phyloP scores from a whole-genome alignment of 30 jellyfish, hydroid and myxozoan genomes.

The Clytia hemisphaerica region DNA sequence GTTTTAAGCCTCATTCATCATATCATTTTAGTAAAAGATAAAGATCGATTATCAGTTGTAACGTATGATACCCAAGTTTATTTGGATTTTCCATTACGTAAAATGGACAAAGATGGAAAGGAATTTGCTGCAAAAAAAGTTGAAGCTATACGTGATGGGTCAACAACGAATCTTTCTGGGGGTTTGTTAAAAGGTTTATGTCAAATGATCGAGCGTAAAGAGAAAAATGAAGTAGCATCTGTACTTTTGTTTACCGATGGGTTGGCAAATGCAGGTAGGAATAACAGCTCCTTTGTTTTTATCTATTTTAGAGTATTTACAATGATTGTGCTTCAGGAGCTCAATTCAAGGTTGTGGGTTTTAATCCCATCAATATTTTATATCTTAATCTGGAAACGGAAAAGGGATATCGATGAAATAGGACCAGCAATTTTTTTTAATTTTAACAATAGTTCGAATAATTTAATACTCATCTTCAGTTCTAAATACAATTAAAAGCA shows the following conservation, averaged over 20 bases:
- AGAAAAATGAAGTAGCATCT: conserved; percentile 77
- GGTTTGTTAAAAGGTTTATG: conserved; percentile 85
- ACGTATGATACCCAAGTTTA: conserved; percentile 63
- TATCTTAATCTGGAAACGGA: no score
- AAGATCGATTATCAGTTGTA: conserved; percentile 59
- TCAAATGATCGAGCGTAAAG: conserved; percentile 51
- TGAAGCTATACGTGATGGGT: conserved; percentile 35
- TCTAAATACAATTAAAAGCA: no score
- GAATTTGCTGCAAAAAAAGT: conserved; percentile 10
- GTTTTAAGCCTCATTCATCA: neutral
- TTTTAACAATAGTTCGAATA: no score
- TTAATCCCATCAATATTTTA: no score
- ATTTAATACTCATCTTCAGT: no score
- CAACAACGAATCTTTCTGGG: conserved; percentile 73
- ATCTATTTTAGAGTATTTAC: no score
- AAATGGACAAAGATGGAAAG: conserved; percentile 50
- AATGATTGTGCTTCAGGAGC: no score
- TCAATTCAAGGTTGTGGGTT: no score
- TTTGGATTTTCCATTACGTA: conserved; percentile 39
- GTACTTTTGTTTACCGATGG: conserved; percentile 88
- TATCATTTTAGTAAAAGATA: conserved; percentile 41
- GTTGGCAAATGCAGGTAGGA: conserved; percentile 67
- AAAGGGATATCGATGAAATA: no score
- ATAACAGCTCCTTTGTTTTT: no score
- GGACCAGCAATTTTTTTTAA: no score